Evolutionary conservation across 2,888 invertebrate genomes (phyloP), one percentile per base, ranked within the genome.

Genomic region (Ectemnius continuus): DNA sequence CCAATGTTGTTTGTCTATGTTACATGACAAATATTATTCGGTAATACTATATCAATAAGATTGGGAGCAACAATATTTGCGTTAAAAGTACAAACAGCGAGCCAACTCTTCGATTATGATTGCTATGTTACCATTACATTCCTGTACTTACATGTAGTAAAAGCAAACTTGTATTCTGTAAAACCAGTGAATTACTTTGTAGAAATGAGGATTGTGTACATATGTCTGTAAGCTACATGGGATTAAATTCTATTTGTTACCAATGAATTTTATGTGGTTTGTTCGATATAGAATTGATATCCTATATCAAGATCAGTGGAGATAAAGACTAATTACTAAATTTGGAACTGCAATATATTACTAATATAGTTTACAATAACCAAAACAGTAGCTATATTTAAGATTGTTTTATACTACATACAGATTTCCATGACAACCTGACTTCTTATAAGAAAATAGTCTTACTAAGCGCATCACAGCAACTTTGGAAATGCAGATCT

Each of bases 381-480:
- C 78, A 74, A 86, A 86, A 80, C 63, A 75, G 75, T 71, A 76
- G 73, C 78, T 82, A 67, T 65, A 75, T 76, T 81, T 82, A 83
- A 65, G 76, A 78, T 82, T 79, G 61, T 71, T 78, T 72, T 74
- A 83, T 70, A 66, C 70, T 84, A 79, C 72, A 75, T 65, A 78
- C 74, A 81, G 76, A 80, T 79, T 82, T 80, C 78, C 68, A 76
- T 60, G 70, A 82, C 69, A 84, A 81, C 73, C 74, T 78, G 80
- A 83, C 64, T 73, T 81, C 66, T 76, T 78, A 79, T 85, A 85
- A 79, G 84, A 85, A 87, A 87, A 88, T 87, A 86, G 77, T 86
- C 82, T 85, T 81, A 83, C 79, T 82, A 85, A 86, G 78, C 80
- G 81, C 86, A 88, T 88, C 87, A 87, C 86, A 88, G 86, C 78